Percentiles rank a stretch among this genome's conserved stretches.
Conservation (phyloP, 2,888 invertebrate genomes). For the Psylliodes chrysocephalus region DNA sequence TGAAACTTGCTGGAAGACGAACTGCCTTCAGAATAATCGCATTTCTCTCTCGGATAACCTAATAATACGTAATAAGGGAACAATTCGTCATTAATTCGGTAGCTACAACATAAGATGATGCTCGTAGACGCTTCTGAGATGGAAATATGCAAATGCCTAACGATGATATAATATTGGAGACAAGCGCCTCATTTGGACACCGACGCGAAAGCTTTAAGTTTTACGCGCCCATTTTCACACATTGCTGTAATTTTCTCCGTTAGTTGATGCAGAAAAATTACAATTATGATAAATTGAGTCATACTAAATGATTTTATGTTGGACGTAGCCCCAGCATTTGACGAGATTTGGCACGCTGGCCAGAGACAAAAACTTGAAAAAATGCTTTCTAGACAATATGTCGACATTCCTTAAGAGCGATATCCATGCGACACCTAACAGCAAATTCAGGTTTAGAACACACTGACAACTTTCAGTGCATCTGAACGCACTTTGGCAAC, state of each 20-base stretch:
- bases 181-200: slow-evolving; percentile 55
- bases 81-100: slow-evolving; percentile 56
- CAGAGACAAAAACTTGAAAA: too few relatives aligned
- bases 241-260: slow-evolving; percentile 48
- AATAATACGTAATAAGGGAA: slow-evolving; percentile 56
- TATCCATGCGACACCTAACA: too few relatives aligned
- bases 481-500: too few relatives aligned
- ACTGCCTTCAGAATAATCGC: slow-evolving; percentile 50
- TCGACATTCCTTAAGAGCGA: too few relatives aligned
- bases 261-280: neutral
- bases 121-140: slow-evolving; percentile 44
- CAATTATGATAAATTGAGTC: neutral
- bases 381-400: too few relatives aligned
- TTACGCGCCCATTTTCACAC: slow-evolving; percentile 48
- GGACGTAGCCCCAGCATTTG: too few relatives aligned
- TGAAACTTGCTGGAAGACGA: slow-evolving; percentile 47
- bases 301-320: too few relatives aligned
- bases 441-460: too few relatives aligned
- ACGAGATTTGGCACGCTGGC: too few relatives aligned
- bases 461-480: too few relatives aligned
- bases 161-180: slow-evolving; percentile 54
- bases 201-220: slow-evolving; percentile 2
- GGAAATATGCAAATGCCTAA: slow-evolving; percentile 54
- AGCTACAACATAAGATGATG: slow-evolving; percentile 48
- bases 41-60: slow-evolving; percentile 53